Evolutionary conservation across 2,113 vertebrate genomes (phyloP).

Genomic region (Takifugu bimaculatus): DNA sequence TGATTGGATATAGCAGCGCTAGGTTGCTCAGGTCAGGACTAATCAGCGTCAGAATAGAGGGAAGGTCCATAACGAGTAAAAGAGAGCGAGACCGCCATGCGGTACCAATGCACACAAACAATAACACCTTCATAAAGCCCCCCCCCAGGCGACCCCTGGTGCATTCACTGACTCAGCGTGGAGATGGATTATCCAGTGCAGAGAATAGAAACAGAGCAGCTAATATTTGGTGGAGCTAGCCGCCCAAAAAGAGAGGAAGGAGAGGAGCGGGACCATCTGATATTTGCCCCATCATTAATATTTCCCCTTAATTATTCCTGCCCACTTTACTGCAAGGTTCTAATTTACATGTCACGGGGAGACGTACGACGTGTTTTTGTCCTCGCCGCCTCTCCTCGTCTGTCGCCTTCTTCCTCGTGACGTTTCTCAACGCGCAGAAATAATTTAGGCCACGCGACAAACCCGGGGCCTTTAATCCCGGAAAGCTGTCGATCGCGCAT

Average conservation of each 20-base stretch:
- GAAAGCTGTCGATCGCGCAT: constrained; percentile 37
- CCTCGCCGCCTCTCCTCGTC: constrained; percentile 18
- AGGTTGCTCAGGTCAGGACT: constrained; percentile 72
- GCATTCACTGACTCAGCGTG: constrained; percentile 45
- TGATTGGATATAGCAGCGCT: constrained; percentile 77
- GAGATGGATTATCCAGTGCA: constrained; percentile 7
- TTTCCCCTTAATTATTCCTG: constrained; percentile 74
- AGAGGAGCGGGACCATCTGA: constrained; percentile 48
- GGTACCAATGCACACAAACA: constrained; percentile 5
- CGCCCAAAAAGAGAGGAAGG: constrained; percentile 45
- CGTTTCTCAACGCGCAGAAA: constrained; percentile 14
- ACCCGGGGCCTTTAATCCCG: constrained; percentile 31
- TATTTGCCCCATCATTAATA: constrained; percentile 71
- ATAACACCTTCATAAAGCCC: constrained; percentile 14
- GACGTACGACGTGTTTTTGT: constrained; percentile 69
- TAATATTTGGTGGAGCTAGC: too few relatives aligned
- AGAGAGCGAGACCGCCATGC: constrained; percentile 38
- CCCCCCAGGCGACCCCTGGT: constrained; percentile 8
- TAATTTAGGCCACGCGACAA: constrained; percentile 38
- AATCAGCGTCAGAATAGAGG: constrained; percentile 73
- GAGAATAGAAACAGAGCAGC: constrained; percentile 20
- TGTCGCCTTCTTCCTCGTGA: constrained; percentile 15
- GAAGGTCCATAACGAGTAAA: constrained; percentile 61
- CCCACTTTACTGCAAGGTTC: constrained; percentile 61
- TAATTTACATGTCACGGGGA: constrained; percentile 65